Evolutionary conservation across 2,113 vertebrate genomes (phyloP).

Genomic region (Triplophysa siluroides): DNA sequence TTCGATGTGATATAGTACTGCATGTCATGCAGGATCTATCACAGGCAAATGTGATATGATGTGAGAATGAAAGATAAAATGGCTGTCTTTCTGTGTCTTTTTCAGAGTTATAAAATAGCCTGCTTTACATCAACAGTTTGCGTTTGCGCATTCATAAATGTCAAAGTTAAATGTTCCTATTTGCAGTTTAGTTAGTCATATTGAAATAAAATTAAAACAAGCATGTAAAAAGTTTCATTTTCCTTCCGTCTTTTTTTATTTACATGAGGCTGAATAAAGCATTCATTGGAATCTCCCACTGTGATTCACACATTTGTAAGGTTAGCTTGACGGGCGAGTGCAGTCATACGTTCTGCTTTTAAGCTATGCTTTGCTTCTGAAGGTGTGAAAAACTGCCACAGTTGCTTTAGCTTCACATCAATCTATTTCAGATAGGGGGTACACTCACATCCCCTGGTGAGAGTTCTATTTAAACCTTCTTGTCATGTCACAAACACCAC

Average conservation of each 20-base stretch:
- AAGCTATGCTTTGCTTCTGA: conserved; percentile 12
- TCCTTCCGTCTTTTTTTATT: background rate
- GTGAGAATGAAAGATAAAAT: too few species aligned
- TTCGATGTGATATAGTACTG: too few species aligned
- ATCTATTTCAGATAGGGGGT: background rate
- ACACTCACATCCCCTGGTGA: background rate
- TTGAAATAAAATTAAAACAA: background rate
- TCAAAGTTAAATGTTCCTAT: background rate
- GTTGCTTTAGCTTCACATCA: conserved; percentile 21
- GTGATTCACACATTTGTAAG: conserved; percentile 32
- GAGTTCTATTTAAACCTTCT: background rate
- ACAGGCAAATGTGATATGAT: too few species aligned
- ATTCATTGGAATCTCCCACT: conserved; percentile 2
- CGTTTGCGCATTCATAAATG: too few species aligned
- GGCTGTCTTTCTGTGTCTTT: too few species aligned
- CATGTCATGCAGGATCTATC: too few species aligned
- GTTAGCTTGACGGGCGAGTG: background rate
- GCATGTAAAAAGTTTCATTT: background rate
- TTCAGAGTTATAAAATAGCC: too few species aligned
- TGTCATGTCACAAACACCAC: background rate
- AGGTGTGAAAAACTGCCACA: conserved; percentile 34
- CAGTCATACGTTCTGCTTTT: background rate
- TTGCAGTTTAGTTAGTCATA: background rate
- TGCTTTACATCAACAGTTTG: too few species aligned
- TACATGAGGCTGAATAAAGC: background rate